These are phyloP conservation scores for Saguinus midas DNA, from an alignment of 2,113 vertebrate genomes.

Conservation along the genomic window DNA sequence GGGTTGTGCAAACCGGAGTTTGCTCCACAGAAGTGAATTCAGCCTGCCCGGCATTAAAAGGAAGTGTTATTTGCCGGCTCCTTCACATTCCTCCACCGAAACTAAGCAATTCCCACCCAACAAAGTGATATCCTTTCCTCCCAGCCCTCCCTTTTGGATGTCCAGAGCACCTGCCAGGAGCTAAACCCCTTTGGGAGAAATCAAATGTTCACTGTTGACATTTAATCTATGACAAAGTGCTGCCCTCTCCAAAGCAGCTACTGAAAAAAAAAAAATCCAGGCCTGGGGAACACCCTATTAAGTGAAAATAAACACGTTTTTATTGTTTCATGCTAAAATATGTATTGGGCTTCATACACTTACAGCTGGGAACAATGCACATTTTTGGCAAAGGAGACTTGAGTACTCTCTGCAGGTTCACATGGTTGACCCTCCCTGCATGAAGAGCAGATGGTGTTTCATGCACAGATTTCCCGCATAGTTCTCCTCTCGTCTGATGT, in stretches of 20 bases:
- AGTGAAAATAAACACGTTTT: conserved; percentile 64
- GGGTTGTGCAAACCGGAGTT: neutral
- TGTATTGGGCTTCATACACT: conserved; percentile 38
- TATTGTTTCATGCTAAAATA: conserved; percentile 75
- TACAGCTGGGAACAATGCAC: neutral
- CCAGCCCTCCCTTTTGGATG: neutral
- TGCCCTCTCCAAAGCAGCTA: neutral
- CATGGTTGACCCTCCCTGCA: accelerated
- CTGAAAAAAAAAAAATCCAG: neutral
- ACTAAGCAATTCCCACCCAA: neutral
- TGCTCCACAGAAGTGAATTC: neutral
- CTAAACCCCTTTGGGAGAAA: neutral
- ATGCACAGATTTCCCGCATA: accelerated
- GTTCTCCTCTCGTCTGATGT: neutral
- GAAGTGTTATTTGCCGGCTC: neutral
- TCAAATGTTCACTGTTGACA: neutral
- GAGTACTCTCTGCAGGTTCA: neutral
- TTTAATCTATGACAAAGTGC: accelerated
- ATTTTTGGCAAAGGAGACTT: neutral
- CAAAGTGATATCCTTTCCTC: neutral
- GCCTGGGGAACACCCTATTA: neutral
- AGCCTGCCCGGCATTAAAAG: neutral
- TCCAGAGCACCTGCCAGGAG: neutral
- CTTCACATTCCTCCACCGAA: neutral
- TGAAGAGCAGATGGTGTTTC: neutral